A percentile compares a stretch with the other conserved stretches of the same genome.
phyloP scores from a whole-genome alignment of 2,888 invertebrate species.

The Hybos culiciformis region DNA sequence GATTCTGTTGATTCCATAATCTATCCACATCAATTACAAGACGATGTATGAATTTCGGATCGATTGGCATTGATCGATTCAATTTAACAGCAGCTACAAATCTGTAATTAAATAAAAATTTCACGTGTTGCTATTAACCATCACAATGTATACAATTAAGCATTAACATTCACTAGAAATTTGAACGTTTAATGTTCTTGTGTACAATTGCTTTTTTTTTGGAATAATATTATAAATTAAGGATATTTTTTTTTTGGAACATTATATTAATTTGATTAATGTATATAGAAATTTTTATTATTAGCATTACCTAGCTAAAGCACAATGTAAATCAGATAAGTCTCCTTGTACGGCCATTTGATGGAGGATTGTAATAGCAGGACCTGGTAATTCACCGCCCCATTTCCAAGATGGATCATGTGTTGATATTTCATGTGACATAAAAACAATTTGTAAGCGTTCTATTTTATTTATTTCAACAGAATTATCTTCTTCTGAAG shows the following conservation, averaged over 20 bases:
- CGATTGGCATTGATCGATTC: constrained; percentile 31
- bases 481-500: constrained; percentile 68
- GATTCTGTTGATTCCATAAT: constrained; percentile 33
- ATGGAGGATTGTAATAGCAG: constrained; percentile 79
- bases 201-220: too few relatives aligned
- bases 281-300: too few relatives aligned
- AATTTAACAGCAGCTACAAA: constrained; percentile 37
- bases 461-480: constrained; percentile 80
- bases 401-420: constrained; percentile 39
- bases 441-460: constrained; percentile 69
- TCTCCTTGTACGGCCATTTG: constrained; percentile 94
- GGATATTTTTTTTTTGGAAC: too few relatives aligned
- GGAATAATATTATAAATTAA: too few relatives aligned
- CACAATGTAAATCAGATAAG: constrained; percentile 69
- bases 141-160: too few relatives aligned
- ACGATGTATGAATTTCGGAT: constrained; percentile 35
- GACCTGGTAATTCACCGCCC: constrained; percentile 68
- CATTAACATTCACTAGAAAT: too few relatives aligned
- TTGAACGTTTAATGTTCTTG: too few relatives aligned
- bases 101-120: constrained; percentile 17
- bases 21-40: constrained; percentile 33
- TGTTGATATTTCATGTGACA: constrained; percentile 55
- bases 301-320: constrained; percentile 60
- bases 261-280: too few relatives aligned
- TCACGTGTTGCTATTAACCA: too few relatives aligned